phyloP scores from a whole-genome alignment of 2,797 vertebrate genomes.

The Rhincodon typus region DNA sequence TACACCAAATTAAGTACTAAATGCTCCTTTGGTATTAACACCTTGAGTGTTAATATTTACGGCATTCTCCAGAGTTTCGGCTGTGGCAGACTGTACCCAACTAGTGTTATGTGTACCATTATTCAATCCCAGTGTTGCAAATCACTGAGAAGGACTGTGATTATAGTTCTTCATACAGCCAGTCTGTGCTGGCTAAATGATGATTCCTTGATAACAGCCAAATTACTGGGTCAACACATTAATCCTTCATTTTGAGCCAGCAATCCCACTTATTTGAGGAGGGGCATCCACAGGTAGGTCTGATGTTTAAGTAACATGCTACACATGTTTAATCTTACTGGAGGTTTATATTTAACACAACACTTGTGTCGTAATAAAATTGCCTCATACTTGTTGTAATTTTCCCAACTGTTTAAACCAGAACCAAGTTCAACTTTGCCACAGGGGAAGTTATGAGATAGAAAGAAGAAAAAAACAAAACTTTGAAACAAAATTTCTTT shows the following conservation, averaged over 20 bases:
- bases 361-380: background rate
- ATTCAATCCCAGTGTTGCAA: background rate
- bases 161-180: background rate
- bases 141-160: background rate
- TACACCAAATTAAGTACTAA: background rate
- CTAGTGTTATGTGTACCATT: background rate
- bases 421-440: background rate
- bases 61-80: too few relatives aligned
- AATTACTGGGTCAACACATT: background rate
- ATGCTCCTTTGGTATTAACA: background rate
- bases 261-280: background rate
- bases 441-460: background rate
- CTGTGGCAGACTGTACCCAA: background rate
- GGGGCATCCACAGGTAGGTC: background rate
- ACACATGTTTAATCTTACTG: background rate
- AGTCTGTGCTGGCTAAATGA: background rate
- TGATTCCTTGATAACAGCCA: background rate
- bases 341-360: background rate
- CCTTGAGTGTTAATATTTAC: background rate
- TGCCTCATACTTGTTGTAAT: background rate
- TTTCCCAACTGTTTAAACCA: background rate
- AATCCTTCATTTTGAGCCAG: background rate
- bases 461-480: background rate
- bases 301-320: background rate
- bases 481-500: background rate